A percentile compares a stretch with the other conserved stretches of the same genome.
These are phyloP conservation scores for Conchocele bisecta DNA, from an alignment of 2,888 invertebrate species.

Conservation along the genomic window DNA sequence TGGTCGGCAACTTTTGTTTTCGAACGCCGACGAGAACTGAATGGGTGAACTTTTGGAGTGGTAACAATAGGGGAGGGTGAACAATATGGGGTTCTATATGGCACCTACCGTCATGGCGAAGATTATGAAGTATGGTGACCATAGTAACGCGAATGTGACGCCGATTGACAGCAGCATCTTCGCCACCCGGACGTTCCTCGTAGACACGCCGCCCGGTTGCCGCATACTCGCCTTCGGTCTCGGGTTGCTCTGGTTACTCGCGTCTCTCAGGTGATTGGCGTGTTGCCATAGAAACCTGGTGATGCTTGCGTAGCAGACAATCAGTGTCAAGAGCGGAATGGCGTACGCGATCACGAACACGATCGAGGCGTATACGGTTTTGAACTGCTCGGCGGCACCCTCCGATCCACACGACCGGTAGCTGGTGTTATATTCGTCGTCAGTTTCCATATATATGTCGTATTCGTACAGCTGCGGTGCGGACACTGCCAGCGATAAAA, in stretches of 20 bases:
- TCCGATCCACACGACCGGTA: conserved; percentile 51
- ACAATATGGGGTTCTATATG: too few relatives aligned
- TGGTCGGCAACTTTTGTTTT: too few relatives aligned
- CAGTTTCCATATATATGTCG: conserved; percentile 27
- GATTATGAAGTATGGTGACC: conserved; percentile 54
- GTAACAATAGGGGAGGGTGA: too few relatives aligned
- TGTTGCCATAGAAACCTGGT: conserved; percentile 32
- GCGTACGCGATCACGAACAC: conserved; percentile 41
- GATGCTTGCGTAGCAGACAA: conserved; percentile 37
- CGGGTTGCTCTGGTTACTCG: not conserved
- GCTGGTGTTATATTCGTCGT: conserved; percentile 11
- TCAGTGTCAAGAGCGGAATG: conserved; percentile 39
- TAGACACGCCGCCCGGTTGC: not conserved
- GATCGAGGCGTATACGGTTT: conserved; percentile 45
- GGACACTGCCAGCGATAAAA: conserved; percentile 36
- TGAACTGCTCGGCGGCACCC: conserved; percentile 54
- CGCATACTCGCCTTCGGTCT: not conserved
- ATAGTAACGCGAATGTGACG: conserved; percentile 33
- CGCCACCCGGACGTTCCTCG: conserved; percentile 29
- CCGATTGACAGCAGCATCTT: conserved; percentile 39
- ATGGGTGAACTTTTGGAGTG: too few relatives aligned
- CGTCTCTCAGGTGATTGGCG: conserved; percentile 8
- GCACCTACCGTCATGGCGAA: conserved; percentile 50
- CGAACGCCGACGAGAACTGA: too few relatives aligned
- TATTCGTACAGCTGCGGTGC: conserved; percentile 63